Conservation (phyloP, 2,888 invertebrate genomes). For the Ichneumoninae sp. region DNA sequence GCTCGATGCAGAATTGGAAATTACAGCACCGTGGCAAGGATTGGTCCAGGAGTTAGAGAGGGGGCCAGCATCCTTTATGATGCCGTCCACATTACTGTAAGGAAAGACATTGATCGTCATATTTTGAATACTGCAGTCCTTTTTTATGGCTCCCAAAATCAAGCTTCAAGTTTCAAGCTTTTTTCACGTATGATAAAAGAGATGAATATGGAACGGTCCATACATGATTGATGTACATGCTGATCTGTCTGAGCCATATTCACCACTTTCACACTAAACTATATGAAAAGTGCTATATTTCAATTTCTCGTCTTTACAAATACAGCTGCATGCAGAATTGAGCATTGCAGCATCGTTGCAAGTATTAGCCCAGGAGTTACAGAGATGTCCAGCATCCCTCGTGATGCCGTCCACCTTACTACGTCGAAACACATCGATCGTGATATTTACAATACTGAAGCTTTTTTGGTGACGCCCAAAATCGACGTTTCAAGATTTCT, state of each 20-base stretch:
- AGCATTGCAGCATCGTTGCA: constrained; percentile 1
- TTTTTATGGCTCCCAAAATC: too few species aligned
- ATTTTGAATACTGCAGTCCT: too few species aligned
- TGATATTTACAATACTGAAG: too few species aligned
- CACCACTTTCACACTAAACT: too few species aligned
- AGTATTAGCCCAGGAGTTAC: not conserved
- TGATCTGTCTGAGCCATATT: too few species aligned
- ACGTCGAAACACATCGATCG: too few species aligned
- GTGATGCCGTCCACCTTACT: not conserved
- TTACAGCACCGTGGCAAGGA: not conserved
- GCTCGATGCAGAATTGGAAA: constrained; percentile 15
- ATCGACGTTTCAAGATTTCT: not conserved
- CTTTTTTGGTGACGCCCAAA: too few species aligned
- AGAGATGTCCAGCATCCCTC: not conserved
- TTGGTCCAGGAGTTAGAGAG: not conserved
- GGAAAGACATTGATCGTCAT: too few species aligned
- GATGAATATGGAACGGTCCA: too few species aligned
- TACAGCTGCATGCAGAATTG: constrained; percentile 1
- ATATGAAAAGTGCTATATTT: too few species aligned
- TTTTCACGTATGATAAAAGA: not conserved
- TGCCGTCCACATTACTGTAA: not conserved
- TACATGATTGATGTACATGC: too few species aligned
- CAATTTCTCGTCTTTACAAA: not conserved
- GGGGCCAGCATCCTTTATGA: not conserved
- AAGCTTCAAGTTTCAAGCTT: not conserved